Conservation (phyloP, 2,888 invertebrate species). For the Unio pictorum region DNA sequence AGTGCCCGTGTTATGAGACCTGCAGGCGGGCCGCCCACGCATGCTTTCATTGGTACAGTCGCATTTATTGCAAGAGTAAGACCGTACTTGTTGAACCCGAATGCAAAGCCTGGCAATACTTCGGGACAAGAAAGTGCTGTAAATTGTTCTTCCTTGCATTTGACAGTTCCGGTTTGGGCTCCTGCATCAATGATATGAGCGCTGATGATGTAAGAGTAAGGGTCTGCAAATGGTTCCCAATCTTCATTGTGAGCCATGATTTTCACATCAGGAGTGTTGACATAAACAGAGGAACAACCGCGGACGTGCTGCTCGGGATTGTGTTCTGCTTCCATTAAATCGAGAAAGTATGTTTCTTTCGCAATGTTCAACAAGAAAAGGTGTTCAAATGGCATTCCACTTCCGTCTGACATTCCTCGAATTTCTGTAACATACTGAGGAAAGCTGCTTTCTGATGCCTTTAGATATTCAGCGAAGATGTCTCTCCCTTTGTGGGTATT, state of each 20-base stretch:
- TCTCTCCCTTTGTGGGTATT: constrained; percentile 10
- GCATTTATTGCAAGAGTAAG: constrained; percentile 1
- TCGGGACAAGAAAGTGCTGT: constrained; percentile 31
- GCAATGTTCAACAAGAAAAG: too few species aligned
- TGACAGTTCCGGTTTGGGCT: neutral
- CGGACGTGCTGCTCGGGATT: constrained; percentile 24
- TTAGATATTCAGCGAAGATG: too few species aligned
- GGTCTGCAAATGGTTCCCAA: constrained; percentile 25
- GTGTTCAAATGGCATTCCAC: too few species aligned
- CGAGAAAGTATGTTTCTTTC: too few species aligned
- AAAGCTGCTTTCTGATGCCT: too few species aligned
- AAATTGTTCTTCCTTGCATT: constrained; percentile 17
- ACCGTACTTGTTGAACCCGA: constrained; percentile 12
- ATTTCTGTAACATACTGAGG: too few species aligned
- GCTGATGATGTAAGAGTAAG: constrained; percentile 27
- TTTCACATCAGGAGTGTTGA: constrained; percentile 16
- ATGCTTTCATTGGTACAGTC: neutral
- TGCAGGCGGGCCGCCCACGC: neutral
- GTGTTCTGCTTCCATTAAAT: neutral
- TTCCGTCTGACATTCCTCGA: too few species aligned
- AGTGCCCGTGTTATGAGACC: neutral
- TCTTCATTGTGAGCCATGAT: constrained; percentile 28
- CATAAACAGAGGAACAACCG: constrained; percentile 6
- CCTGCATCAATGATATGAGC: constrained; percentile 2
- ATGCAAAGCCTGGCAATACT: constrained; percentile 13